Percentiles rank a stretch among this genome's conserved stretches.
Evolutionary conservation across 2,113 vertebrate species (phyloP).

Genomic region (Platycercus adscitus): DNA sequence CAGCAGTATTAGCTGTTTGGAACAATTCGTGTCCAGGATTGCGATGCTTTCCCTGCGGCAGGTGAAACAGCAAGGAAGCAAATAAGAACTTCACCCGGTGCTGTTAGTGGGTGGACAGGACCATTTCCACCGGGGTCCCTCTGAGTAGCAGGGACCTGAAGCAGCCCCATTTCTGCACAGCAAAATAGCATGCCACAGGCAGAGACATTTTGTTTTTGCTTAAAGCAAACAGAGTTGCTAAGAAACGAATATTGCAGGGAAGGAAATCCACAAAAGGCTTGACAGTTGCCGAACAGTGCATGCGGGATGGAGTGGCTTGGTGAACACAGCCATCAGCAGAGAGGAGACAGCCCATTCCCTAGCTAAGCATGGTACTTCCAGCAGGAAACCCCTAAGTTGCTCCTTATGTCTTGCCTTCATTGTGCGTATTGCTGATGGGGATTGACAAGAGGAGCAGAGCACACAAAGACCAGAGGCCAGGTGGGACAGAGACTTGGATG

Average conservation of each 20-base stretch:
- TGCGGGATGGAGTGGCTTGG: not conserved
- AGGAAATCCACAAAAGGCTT: slow-evolving; percentile 56
- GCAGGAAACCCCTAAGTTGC: not conserved
- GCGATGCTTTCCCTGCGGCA: not conserved
- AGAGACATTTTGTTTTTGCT: slow-evolving; percentile 69
- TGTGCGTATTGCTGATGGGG: not conserved
- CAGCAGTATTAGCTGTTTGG: not conserved
- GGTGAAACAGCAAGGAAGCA: not conserved
- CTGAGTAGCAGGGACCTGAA: slow-evolving; percentile 1
- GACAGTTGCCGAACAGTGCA: not conserved
- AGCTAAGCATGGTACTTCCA: not conserved
- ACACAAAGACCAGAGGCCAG: not conserved
- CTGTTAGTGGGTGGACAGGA: not conserved
- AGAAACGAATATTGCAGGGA: slow-evolving; percentile 63
- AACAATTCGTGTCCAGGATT: not conserved
- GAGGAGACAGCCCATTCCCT: not conserved
- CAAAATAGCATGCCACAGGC: slow-evolving; percentile 57
- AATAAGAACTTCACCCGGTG: not conserved
- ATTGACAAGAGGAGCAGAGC: not conserved
- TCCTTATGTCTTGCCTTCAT: not conserved
- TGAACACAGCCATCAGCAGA: not conserved
- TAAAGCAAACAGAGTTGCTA: slow-evolving; percentile 73
- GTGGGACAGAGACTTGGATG: not conserved
- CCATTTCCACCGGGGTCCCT: slow-evolving; percentile 43
- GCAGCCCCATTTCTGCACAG: slow-evolving; percentile 23